Evolutionary conservation across 2,797 vertebrate genomes (phyloP).

Genomic region (Sparus aurata): DNA sequence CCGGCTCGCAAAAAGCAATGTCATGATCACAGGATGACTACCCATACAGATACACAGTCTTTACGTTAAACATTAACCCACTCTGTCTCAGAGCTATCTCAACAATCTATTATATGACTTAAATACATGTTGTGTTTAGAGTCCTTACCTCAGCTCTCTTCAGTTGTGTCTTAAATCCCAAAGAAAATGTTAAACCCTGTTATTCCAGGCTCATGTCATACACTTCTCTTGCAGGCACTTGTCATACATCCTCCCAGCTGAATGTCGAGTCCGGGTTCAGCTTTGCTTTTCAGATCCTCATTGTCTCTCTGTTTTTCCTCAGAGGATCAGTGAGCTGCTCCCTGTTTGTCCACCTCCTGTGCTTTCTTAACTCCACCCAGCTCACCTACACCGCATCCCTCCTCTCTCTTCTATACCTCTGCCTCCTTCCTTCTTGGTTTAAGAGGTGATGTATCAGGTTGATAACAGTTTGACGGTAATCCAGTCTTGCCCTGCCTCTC

Average conservation of each 20-base stretch:
- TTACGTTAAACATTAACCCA: neutral
- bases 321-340: conserved; percentile 60
- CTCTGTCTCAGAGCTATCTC: neutral
- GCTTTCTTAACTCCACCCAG: conserved; percentile 78
- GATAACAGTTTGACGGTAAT: conserved; percentile 18
- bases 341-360: conserved; percentile 76
- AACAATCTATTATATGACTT: neutral
- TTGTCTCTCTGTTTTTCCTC: conserved; percentile 70
- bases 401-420: conserved; percentile 20
- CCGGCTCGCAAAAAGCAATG: neutral
- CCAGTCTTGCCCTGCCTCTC: neutral
- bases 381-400: conserved; percentile 48
- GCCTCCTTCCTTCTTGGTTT: neutral
- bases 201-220: conserved; percentile 37
- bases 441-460: neutral
- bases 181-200: conserved; percentile 13
- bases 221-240: conserved; percentile 6
- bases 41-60: neutral
- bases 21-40: neutral
- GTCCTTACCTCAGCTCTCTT: conserved; percentile 58
- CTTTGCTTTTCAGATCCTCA: conserved; percentile 53
- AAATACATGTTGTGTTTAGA: neutral
- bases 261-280: conserved; percentile 29
- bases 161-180: conserved; percentile 21
- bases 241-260: conserved; percentile 42